These are phyloP conservation scores for Spheniscus humboldti DNA, from an alignment of 2,797 vertebrate genomes.

Conservation along the genomic window DNA sequence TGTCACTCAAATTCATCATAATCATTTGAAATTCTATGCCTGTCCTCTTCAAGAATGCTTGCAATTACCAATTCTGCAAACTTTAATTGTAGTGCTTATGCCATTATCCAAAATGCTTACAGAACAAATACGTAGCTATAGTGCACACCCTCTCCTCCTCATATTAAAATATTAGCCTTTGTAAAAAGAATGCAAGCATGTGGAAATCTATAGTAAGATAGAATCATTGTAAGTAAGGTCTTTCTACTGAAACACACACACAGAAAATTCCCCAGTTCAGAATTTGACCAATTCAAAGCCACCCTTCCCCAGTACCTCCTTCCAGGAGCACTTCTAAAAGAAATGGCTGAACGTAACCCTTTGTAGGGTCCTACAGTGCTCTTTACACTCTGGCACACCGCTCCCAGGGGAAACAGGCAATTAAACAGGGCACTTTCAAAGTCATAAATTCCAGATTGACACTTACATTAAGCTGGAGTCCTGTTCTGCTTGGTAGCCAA, in stretches of 20 bases:
- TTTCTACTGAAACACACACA: neutral
- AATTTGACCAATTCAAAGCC: neutral
- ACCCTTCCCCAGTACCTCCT: neutral
- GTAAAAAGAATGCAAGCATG: neutral
- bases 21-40: neutral
- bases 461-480: neutral
- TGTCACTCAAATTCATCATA: neutral
- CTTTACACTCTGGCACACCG: neutral
- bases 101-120: neutral
- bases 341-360: neutral
- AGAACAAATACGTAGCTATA: neutral
- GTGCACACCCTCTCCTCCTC: neutral
- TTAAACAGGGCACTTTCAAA: constrained; percentile 17
- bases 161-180: neutral
- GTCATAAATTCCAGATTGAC: neutral
- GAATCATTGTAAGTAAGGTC: neutral
- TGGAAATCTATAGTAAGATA: neutral
- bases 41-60: neutral
- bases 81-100: neutral
- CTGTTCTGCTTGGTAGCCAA: neutral
- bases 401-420: neutral
- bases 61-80: neutral
- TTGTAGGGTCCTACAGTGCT: neutral
- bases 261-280: neutral
- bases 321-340: neutral